A percentile compares a stretch with the other conserved stretches of the same genome.
Evolutionary conservation across 2,797 vertebrate genomes (phyloP).

Genomic region (Rhadinocentrus ornatus): DNA sequence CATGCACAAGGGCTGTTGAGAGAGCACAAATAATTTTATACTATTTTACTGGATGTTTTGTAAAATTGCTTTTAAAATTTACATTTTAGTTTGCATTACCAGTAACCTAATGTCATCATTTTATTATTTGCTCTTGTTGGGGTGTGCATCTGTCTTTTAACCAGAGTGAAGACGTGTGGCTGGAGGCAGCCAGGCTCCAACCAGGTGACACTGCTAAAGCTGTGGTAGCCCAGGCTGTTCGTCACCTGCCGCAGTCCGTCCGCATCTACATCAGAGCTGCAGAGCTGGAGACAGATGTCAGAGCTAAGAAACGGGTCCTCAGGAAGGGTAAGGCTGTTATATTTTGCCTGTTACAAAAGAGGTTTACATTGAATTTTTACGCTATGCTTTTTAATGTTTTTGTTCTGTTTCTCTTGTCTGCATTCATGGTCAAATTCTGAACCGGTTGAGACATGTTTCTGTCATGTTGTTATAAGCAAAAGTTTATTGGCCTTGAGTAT

Average conservation of each 20-base stretch:
- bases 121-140: constrained; percentile 8
- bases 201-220: constrained; percentile 98
- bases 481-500: constrained; percentile 7
- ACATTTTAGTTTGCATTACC: no score
- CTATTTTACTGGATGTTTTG: not conserved
- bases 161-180: constrained; percentile 98
- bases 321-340: constrained; percentile 88
- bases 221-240: constrained; percentile 97
- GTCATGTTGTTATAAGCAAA: constrained; percentile 17
- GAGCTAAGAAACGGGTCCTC: constrained; percentile 96
- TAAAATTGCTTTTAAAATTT: no score
- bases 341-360: not conserved
- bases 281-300: constrained; percentile 95
- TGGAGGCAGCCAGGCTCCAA: constrained; percentile 96
- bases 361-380: not conserved
- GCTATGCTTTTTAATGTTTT: not conserved
- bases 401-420: not conserved
- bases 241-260: constrained; percentile 95
- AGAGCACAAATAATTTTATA: not conserved
- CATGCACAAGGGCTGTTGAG: not conserved
- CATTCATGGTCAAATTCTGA: not conserved
- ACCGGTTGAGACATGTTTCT: not conserved
- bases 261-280: constrained; percentile 97
- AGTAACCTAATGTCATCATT: not conserved
- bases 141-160: constrained; percentile 15